These are phyloP conservation scores for Venturia canescens DNA, from an alignment of 1,140 invertebrate genomes.

Conservation along the genomic window DNA sequence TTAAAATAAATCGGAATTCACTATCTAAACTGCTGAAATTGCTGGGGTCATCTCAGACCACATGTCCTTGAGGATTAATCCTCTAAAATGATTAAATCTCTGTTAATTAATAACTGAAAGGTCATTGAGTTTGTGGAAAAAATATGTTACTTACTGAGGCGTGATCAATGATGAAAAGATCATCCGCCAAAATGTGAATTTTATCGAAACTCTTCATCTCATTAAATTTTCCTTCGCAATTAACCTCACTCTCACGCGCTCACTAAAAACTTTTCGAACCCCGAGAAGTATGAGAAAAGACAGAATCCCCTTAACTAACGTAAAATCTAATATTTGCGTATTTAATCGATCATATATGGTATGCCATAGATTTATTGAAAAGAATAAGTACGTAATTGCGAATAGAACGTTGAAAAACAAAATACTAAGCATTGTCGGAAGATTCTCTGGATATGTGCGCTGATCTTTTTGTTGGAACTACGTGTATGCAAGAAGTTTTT, in stretches of 20 bases:
- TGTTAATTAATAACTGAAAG: no score
- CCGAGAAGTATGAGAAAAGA: neutral
- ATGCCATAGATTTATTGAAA: conserved; percentile 10
- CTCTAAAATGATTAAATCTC: no score
- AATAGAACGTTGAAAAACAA: conserved; percentile 3
- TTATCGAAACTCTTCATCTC: no score
- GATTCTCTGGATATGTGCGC: conserved; percentile 13
- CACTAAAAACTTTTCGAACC: neutral
- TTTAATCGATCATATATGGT: neutral
- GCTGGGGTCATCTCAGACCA: no score
- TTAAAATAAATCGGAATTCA: no score
- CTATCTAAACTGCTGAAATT: no score
- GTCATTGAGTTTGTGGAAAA: no score
- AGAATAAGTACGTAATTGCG: neutral
- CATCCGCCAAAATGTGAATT: no score
- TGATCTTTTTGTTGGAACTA: neutral
- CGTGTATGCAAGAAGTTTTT: neutral
- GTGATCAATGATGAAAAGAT: no score
- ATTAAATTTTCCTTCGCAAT: neutral
- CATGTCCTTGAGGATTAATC: no score
- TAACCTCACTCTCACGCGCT: no score
- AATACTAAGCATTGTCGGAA: neutral
- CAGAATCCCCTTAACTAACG: neutral
- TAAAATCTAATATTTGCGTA: neutral
- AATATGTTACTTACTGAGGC: no score